Evolutionary conservation across 35 echinoderm and acorn worm genomes (phyloP), one percentile per base, ranked within the genome.

Genomic region (Hemicentrotus pulcherrimus): DNA sequence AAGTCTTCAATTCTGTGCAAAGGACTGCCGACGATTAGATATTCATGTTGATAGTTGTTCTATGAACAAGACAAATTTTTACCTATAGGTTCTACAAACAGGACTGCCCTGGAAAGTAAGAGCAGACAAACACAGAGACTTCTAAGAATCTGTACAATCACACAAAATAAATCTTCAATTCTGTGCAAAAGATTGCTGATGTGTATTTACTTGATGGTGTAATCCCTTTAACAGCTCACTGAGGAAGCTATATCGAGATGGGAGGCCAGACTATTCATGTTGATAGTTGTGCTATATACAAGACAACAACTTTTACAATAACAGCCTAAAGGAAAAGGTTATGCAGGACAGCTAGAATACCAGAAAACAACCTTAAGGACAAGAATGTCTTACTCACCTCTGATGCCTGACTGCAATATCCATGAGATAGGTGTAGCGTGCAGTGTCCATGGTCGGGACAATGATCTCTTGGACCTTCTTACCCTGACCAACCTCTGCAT

Each of bases 381-480:
- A 78, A 78, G 65, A 22, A 8, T 7, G n/a, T 78, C 65, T 78
- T 6, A 78, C 96, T 94, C 52, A 99, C 98, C 98, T 97, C 45
- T 99, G 86, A 61, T 97, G 96, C 55, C 97, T 99, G 87, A 99
- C 97, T n/a, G 95, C 59, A 78, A 99, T 97, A 94, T 99, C 97
- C 97, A 99, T 97, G 31, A 99, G 98, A 92, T 99, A 99, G 22
- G 97, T 97, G 22, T 97, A 97, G 22, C 97, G 86, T 3, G 98
- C 98, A 19, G 98, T 99, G 94, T 99, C 98, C 97, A 99, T 98
- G 31, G 98, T 98, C 4, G 98, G 97, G 24, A 99, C 97, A 31
- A 99, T 99, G 88, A 99, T 99, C 78, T 98, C 98, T 55, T 99
- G 97, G 5, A 96, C 95, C 86, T 99, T 99, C 60, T 92, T 88